These are phyloP conservation scores for Sebastolobus altivelis DNA, from an alignment of 2,797 vertebrate species.

Conservation along the genomic window DNA sequence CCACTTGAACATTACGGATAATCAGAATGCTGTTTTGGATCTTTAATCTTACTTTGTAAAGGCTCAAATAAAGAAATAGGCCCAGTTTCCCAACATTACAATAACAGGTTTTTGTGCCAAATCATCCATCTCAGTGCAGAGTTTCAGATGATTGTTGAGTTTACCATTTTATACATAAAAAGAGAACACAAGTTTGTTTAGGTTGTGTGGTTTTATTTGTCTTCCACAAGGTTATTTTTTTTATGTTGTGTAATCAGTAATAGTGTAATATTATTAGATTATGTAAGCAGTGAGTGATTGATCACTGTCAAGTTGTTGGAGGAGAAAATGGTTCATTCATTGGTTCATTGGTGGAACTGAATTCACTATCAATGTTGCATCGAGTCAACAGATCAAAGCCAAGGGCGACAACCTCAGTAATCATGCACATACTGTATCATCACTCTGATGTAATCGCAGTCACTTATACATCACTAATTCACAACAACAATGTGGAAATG, in stretches of 20 bases:
- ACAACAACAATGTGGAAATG: neutral
- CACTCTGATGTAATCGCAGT: neutral
- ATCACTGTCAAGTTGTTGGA: neutral
- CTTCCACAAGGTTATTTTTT: neutral
- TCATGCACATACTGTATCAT: neutral
- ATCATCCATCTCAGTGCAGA: neutral
- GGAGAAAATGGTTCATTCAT: too few species aligned
- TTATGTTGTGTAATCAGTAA: neutral
- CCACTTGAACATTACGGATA: neutral
- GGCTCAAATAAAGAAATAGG: neutral
- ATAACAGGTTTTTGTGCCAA: neutral
- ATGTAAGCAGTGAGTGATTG: rapidly evolving
- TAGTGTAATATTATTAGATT: slow-evolving; percentile 3
- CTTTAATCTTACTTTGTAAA: neutral
- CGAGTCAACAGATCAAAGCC: neutral
- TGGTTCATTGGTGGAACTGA: too few species aligned
- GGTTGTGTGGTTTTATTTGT: neutral
- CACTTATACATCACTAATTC: neutral
- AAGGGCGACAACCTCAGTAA: neutral
- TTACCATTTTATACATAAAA: too few species aligned
- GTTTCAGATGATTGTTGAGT: neutral
- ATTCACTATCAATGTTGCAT: too few species aligned
- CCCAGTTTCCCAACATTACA: neutral
- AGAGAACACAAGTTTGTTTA: too few species aligned
- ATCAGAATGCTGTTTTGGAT: neutral